These are phyloP conservation scores for Dynastes tityus DNA, from an alignment of 2,888 invertebrate genomes.

Conservation along the genomic window DNA sequence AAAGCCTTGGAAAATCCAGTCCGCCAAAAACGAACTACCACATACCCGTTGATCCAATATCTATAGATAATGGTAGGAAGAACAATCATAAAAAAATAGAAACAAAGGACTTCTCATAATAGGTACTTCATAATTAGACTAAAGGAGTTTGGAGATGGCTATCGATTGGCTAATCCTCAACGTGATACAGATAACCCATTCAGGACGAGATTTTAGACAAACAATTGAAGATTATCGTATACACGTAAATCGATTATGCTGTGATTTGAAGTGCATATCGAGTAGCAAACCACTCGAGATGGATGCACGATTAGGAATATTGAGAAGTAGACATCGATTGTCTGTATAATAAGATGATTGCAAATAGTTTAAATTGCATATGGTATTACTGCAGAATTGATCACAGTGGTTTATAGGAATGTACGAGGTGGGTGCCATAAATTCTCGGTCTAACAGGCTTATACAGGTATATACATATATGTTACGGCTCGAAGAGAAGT, in stretches of 20 bases:
- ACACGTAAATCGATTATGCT: conserved; percentile 18
- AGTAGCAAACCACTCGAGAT: conserved; percentile 5
- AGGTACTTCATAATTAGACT: background rate
- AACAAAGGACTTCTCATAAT: background rate
- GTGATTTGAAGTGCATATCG: background rate
- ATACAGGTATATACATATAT: no score
- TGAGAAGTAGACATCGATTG: background rate
- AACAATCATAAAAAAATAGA: background rate
- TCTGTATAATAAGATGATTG: background rate
- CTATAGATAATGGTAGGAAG: no score
- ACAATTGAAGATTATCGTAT: conserved; percentile 16
- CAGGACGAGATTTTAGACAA: conserved; percentile 13
- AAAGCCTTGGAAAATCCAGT: background rate
- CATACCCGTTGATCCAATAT: no score
- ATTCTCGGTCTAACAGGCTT: no score
- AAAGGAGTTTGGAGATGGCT: background rate
- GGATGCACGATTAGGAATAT: background rate
- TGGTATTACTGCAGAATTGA: no score
- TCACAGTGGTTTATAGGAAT: no score
- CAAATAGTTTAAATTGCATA: no score
- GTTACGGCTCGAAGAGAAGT: no score
- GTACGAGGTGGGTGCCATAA: no score
- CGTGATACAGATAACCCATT: conserved; percentile 25
- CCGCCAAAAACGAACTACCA: no score
- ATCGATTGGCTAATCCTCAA: conserved; percentile 20